A percentile compares a stretch with the other conserved stretches of the same genome.
These are phyloP conservation scores for Porites lobata DNA, from an alignment of 92 coral and sea anemone genomes.

Conservation along the genomic window DNA sequence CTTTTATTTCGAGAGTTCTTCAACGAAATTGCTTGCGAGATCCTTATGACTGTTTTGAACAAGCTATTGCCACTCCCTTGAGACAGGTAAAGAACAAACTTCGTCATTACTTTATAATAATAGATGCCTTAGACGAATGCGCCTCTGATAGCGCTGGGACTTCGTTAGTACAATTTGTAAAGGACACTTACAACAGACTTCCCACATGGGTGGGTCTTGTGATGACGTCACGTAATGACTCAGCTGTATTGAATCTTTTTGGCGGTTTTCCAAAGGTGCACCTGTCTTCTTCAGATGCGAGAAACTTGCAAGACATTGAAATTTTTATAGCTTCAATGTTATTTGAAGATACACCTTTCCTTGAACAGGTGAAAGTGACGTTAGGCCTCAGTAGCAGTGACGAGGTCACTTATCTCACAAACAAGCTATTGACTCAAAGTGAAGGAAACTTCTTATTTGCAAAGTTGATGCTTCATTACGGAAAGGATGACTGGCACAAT, in stretches of 20 bases:
- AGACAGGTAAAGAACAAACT: conserved; percentile 16
- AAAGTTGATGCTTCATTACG: conserved; percentile 60
- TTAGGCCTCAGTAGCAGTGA: conserved; percentile 27
- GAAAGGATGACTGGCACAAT: conserved; percentile 10
- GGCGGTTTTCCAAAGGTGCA: conserved; percentile 12
- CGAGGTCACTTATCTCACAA: conserved; percentile 24
- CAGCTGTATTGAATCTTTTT: conserved; percentile 43
- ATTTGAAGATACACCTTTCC: conserved; percentile 21
- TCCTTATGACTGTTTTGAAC: conserved; percentile 79
- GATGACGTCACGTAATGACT: conserved; percentile 75
- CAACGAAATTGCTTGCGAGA: conserved; percentile 61
- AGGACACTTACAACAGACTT: conserved; percentile 42
- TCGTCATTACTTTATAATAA: conserved; percentile 49
- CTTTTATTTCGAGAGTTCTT: conserved; percentile 53
- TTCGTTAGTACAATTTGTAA: conserved; percentile 60
- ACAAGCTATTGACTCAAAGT: conserved; percentile 47
- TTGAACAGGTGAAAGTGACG: not conserved
- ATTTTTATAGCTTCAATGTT: conserved; percentile 36
- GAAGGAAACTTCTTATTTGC: conserved; percentile 82
- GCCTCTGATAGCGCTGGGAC: not conserved
- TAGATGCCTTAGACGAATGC: conserved; percentile 94
- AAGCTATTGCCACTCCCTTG: conserved; percentile 68
- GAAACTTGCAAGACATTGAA: conserved; percentile 77
- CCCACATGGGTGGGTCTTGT: conserved; percentile 75
- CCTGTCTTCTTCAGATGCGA: conserved; percentile 61